phyloP scores from a whole-genome alignment of 2,888 invertebrate genomes.

The Andrena chrysosceles region DNA sequence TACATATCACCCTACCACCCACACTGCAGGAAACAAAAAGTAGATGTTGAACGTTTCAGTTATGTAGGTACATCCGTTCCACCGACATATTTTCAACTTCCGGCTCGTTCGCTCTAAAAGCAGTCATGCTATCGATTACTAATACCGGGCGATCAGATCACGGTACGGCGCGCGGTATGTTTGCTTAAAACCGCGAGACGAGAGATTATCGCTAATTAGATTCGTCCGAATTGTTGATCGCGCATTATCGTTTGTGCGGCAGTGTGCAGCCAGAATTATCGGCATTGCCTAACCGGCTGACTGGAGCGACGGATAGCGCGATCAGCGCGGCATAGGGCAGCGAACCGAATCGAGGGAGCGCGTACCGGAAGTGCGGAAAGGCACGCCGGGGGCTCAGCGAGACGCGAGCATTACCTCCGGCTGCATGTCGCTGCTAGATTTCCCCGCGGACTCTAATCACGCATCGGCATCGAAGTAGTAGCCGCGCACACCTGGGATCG shows the following conservation, averaged over 20 bases:
- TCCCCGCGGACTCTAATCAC: constrained; percentile 83
- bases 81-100: background rate
- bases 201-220: constrained; percentile 64
- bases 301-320: constrained; percentile 20
- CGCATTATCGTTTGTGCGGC: constrained; percentile 44
- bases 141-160: constrained; percentile 29
- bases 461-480: constrained; percentile 79
- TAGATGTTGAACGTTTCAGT: background rate
- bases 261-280: constrained; percentile 50
- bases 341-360: constrained; percentile 37
- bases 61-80: background rate
- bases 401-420: constrained; percentile 68
- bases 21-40: background rate
- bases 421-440: constrained; percentile 80
- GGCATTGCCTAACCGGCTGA: constrained; percentile 28
- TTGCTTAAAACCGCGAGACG: constrained; percentile 46
- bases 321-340: background rate
- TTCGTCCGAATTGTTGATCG: constrained; percentile 58
- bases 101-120: background rate
- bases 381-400: constrained; percentile 45
- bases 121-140: constrained; percentile 44
- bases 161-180: constrained; percentile 27
- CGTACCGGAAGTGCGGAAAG: constrained; percentile 59
- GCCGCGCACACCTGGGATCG: constrained; percentile 74
- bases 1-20: background rate